Base-by-base conservation (phyloP, 2,113 vertebrate species). In the Gobio gobio region DNA sequence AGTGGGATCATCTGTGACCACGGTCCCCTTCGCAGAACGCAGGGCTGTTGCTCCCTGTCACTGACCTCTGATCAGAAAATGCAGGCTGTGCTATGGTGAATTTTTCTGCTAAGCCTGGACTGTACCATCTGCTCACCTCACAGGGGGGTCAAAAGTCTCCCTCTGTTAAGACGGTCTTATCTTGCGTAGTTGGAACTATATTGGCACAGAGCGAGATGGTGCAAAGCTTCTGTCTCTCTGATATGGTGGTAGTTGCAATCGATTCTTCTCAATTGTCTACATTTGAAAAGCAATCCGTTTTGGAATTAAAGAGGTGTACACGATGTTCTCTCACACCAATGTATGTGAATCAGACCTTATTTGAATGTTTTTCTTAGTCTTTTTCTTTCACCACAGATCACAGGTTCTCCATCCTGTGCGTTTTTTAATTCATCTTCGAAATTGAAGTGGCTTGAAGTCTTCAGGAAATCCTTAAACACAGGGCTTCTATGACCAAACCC, bases 161-260 rank as follows among this genome's bases (percentile, higher is more conserved):
- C 72, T 43, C 33, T 79, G 22, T 26, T 36, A 81, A 85, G 83
- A 84, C 54, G 68, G 26, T 18, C 70, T 70, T 77, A 26, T 72
- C 59, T 79, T 56, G 63, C 82, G 56, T 78, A 59, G 79, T 74
- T 72, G 84, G 81, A 68, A 78, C 82, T 61, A 22, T 82, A 86
- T 59, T 86, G 58, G 22, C 40, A 73, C 22, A 80, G 40, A 87
- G 10, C 16, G 16, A 64, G 58, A 36, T 18, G 58, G 59, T 45
- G n/a, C 68, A 33, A 83, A 29, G 26, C 61, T 84, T 14, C 29
- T 26, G 70, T 61, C 83, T 82, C 66, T 54, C 72, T 61, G 49
- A 66, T 82, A 49, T 80, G 10, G 78, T 58, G 26, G 43, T 74
- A 59, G n/a, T 68, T 86, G 76, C 47, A 68, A 68, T 75, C 13